Evolutionary conservation across 2,888 invertebrate genomes (phyloP).

Genomic region (Chalcis sispes): DNA sequence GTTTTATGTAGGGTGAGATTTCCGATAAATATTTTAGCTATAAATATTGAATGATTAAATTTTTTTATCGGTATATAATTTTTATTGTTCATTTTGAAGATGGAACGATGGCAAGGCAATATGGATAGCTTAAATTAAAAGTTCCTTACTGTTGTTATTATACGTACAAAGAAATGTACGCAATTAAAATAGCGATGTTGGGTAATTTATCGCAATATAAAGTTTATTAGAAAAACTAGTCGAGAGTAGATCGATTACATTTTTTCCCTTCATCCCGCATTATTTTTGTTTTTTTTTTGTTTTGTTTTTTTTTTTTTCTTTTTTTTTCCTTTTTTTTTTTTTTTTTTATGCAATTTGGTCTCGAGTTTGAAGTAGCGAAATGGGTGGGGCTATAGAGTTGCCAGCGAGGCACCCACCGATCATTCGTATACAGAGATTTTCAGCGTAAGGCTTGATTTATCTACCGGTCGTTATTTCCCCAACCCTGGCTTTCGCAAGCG

Average conservation of each 20-base stretch:
- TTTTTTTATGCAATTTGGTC: slow-evolving; percentile 44
- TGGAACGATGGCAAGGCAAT: no score
- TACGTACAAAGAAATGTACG: no score
- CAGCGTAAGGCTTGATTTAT: slow-evolving; percentile 57
- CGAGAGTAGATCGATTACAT: neutral
- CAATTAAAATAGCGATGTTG: no score
- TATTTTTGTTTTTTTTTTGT: neutral
- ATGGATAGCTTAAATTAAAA: no score
- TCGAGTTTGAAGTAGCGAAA: slow-evolving; percentile 26
- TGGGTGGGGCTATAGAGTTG: slow-evolving; percentile 6
- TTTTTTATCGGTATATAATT: no score
- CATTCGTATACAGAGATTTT: slow-evolving; percentile 57
- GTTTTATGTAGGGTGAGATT: no score
- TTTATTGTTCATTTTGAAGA: no score
- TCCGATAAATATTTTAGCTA: no score
- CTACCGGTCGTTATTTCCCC: slow-evolving; percentile 55
- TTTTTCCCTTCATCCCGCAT: no score
- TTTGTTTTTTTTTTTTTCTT: neutral
- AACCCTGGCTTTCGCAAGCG: neutral
- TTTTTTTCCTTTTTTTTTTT: neutral
- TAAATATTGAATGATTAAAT: no score
- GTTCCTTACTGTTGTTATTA: no score
- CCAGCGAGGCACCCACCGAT: slow-evolving; percentile 49
- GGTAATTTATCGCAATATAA: no score
- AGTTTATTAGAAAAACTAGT: neutral